Conservation (phyloP, 1,140 invertebrate genomes). For the Coenobita brevimanus region DNA sequence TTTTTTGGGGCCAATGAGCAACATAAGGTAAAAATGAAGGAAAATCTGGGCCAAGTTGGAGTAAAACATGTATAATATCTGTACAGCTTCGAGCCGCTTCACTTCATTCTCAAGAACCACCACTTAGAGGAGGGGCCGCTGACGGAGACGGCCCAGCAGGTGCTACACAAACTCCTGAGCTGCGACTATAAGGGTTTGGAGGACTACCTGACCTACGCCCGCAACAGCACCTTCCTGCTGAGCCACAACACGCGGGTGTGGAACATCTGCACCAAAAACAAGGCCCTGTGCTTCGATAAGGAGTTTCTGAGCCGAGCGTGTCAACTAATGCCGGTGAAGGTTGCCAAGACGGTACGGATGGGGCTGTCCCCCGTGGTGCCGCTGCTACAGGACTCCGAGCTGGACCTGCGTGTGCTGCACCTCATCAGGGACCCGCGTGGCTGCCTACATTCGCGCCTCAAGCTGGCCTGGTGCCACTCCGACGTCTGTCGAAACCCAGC, state of each 20-base stretch:
- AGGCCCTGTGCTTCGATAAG: slow-evolving; percentile 62
- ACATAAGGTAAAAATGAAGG: too few relatives aligned
- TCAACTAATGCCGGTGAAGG: slow-evolving; percentile 57
- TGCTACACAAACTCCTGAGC: slow-evolving; percentile 49
- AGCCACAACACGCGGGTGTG: slow-evolving; percentile 59
- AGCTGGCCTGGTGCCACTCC: slow-evolving; percentile 63
- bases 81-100: slow-evolving; percentile 68
- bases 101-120: slow-evolving; percentile 54
- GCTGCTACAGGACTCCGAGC: slow-evolving; percentile 56
- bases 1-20: too few relatives aligned
- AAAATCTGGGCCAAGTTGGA: too few relatives aligned
- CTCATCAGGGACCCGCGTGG: slow-evolving; percentile 68
- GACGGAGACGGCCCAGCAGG: slow-evolving; percentile 18
- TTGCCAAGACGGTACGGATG: slow-evolving; percentile 66
- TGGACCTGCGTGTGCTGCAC: slow-evolving; percentile 63
- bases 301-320: slow-evolving; percentile 50
- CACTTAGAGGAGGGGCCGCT: slow-evolving; percentile 61
- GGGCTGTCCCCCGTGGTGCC: slow-evolving; percentile 44
- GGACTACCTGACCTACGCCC: slow-evolving; percentile 57
- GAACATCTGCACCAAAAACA: slow-evolving; percentile 55
- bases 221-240: slow-evolving; percentile 51
- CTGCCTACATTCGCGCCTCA: slow-evolving; percentile 60
- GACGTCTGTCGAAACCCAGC: slow-evolving; percentile 55
- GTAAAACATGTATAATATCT: too few relatives aligned
- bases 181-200: slow-evolving; percentile 50